Evolutionary conservation across 2,113 vertebrate species (phyloP).

Genomic region (Oryzias celebensis): DNA sequence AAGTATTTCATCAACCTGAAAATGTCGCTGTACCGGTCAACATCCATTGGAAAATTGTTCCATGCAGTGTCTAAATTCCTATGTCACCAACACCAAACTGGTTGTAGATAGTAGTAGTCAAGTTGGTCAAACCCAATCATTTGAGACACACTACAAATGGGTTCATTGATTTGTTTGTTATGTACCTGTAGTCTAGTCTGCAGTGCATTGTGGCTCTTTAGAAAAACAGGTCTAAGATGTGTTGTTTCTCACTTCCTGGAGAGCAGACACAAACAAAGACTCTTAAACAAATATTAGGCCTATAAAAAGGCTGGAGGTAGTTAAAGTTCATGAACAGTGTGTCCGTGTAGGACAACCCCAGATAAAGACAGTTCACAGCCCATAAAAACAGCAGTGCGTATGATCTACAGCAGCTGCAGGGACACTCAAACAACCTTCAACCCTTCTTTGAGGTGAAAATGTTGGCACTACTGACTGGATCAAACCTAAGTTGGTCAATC

Average conservation of each 20-base stretch:
- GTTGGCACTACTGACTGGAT: neutral
- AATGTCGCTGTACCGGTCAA: too few relatives aligned
- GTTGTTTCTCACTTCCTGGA: neutral
- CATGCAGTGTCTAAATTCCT: too few relatives aligned
- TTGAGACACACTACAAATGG: too few relatives aligned
- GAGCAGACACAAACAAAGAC: neutral
- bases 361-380: constrained; percentile 25
- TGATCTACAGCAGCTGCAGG: constrained; percentile 26
- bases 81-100: too few relatives aligned
- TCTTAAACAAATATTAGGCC: neutral
- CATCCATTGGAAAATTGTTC: too few relatives aligned
- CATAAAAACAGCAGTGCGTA: constrained; percentile 22
- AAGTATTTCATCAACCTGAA: too few relatives aligned
- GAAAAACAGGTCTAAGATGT: neutral
- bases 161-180: too few relatives aligned
- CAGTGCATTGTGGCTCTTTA: too few relatives aligned
- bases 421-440: constrained; percentile 19
- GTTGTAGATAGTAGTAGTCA: too few relatives aligned
- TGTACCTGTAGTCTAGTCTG: too few relatives aligned
- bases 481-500: constrained; percentile 27
- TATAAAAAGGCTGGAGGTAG: neutral
- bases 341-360: constrained; percentile 25
- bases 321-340: constrained; percentile 31
- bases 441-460: constrained; percentile 7
- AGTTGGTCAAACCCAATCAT: too few relatives aligned